Percentiles rank a stretch among this genome's conserved stretches.
Evolutionary conservation across 2,888 invertebrate genomes (phyloP).

Genomic region (Troides helena): DNA sequence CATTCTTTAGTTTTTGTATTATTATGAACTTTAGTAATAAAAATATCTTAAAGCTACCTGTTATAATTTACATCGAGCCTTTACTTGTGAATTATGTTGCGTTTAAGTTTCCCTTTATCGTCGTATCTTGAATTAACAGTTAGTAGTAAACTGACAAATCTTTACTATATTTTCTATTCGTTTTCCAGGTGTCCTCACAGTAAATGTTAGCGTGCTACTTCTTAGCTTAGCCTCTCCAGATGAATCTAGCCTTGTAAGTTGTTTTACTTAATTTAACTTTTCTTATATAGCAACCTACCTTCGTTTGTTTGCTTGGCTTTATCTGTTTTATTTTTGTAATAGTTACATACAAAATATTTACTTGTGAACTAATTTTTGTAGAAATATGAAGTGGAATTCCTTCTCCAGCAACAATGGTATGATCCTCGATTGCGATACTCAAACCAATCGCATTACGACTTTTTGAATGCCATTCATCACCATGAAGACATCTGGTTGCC

Average conservation of each 20-base stretch:
- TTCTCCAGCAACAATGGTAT: conserved; percentile 96
- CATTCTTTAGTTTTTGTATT: background rate
- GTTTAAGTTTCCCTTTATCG: conserved; percentile 12
- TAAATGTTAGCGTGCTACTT: conserved; percentile 95
- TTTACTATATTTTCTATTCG: conserved; percentile 30
- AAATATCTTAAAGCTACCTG: background rate
- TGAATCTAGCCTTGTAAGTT: conserved; percentile 96
- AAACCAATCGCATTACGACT: conserved; percentile 92
- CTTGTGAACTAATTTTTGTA: conserved; percentile 60
- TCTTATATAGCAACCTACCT: background rate
- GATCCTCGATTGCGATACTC: conserved; percentile 94
- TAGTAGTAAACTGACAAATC: conserved; percentile 6
- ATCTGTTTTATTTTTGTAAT: conserved; percentile 10
- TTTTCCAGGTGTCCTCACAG: conserved; percentile 91
- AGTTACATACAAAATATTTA: background rate
- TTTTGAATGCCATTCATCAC: conserved; percentile 95
- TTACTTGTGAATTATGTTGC: conserved; percentile 24
- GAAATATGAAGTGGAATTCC: conserved; percentile 98
- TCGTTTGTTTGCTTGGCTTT: conserved; percentile 1
- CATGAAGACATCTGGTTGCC: conserved; percentile 96
- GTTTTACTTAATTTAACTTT: conserved; percentile 32
- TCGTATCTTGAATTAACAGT: background rate
- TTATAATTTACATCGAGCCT: conserved; percentile 13
- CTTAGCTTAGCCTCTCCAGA: conserved; percentile 97
- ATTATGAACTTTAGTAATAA: background rate